phyloP scores from a whole-genome alignment of 2,113 vertebrate species.

The Nestor notabilis region DNA sequence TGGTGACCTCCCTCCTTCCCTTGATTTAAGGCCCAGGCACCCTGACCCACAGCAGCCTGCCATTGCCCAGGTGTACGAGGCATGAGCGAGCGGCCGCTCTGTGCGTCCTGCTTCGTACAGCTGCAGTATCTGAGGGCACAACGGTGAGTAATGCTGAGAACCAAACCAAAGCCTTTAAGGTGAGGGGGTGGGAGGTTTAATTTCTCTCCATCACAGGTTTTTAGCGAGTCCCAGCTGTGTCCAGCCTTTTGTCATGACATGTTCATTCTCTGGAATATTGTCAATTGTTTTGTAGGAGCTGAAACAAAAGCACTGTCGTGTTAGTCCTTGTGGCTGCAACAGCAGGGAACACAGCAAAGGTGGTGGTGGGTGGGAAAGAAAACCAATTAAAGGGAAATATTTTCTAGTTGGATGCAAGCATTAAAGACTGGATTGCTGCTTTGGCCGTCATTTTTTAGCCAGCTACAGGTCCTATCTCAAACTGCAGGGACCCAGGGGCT shows the following conservation, averaged over 20 bases:
- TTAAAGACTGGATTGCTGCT: not conserved
- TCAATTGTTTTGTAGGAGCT: not conserved
- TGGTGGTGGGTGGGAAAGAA: not conserved
- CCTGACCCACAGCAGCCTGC: not conserved
- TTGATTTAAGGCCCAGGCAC: not conserved
- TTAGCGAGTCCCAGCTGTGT: not conserved
- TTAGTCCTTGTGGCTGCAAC: not conserved
- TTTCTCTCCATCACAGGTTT: not conserved
- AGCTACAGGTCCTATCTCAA: not conserved
- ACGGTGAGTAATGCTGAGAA: not conserved
- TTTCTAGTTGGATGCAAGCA: not conserved
- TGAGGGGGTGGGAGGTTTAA: not conserved
- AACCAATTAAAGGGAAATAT: not conserved
- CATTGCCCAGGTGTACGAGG: not conserved
- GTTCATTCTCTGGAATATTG: not conserved
- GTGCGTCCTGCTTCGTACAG: not conserved
- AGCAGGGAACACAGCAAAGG: not conserved
- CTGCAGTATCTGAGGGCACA: accelerated
- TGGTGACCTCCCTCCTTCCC: not conserved
- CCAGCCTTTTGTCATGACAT: not conserved
- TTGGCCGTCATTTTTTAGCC: not conserved
- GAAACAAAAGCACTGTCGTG: not conserved
- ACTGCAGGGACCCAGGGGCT: not conserved
- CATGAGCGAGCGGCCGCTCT: accelerated
- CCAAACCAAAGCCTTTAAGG: not conserved